These are phyloP conservation scores for Polydrusus cervinus DNA, from an alignment of 2,888 invertebrate genomes.

Conservation along the genomic window DNA sequence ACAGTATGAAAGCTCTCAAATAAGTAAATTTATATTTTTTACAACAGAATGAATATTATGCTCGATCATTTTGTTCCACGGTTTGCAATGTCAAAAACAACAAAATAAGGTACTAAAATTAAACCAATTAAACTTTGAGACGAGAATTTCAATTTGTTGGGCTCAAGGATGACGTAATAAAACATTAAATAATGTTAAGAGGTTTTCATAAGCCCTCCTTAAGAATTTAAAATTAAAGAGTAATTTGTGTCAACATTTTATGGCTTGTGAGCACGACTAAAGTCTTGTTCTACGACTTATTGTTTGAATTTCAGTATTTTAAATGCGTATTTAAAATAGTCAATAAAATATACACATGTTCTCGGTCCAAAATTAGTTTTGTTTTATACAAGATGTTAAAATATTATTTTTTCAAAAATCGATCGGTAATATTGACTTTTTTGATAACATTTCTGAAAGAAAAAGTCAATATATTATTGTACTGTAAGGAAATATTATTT, in stretches of 20 bases:
- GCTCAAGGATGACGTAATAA: background rate
- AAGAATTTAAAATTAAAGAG: background rate
- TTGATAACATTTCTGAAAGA: too few species aligned
- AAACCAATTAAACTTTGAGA: background rate
- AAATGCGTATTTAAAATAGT: too few species aligned
- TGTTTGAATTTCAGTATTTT: background rate
- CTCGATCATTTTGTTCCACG: background rate
- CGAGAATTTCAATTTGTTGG: background rate
- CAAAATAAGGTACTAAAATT: background rate
- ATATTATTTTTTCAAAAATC: too few species aligned
- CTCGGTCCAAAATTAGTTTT: too few species aligned
- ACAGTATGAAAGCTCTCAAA: too few species aligned
- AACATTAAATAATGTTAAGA: background rate
- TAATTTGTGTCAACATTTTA: conserved; percentile 2
- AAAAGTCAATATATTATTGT: too few species aligned
- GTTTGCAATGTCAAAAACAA: background rate
- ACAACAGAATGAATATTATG: background rate
- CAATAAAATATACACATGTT: too few species aligned
- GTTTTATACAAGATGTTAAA: too few species aligned
- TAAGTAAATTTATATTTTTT: background rate
- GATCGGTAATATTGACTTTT: too few species aligned
- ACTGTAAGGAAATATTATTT: too few species aligned
- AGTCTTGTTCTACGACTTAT: background rate
- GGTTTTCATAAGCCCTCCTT: background rate
- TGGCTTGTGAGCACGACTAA: background rate